Percentiles rank a stretch among this genome's conserved stretches.
These are phyloP conservation scores for Alethe castanea DNA, from an alignment of 2,113 vertebrate species.

Conservation along the genomic window DNA sequence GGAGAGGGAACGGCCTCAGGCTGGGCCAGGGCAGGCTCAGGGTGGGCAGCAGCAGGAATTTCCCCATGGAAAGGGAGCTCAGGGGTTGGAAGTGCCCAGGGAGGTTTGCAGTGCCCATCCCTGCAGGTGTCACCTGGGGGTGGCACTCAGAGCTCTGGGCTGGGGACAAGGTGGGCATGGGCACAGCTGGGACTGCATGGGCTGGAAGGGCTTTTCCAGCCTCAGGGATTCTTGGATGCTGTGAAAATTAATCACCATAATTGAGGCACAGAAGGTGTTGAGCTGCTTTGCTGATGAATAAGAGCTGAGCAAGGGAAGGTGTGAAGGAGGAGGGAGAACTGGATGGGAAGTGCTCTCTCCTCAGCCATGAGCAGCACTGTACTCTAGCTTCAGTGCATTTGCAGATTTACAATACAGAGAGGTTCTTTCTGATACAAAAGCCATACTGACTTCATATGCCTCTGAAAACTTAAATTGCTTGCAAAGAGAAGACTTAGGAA, in stretches of 20 bases:
- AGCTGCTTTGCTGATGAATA: neutral
- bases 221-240: neutral
- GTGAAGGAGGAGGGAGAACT: neutral
- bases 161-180: neutral
- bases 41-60: accelerated
- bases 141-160: neutral
- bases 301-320: neutral
- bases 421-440: neutral
- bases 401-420: neutral
- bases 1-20: accelerated
- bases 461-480: neutral
- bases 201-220: neutral
- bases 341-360: neutral
- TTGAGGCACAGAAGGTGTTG: neutral
- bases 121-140: neutral
- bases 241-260: neutral
- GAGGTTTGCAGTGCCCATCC: neutral
- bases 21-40: neutral
- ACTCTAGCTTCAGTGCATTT: neutral
- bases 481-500: neutral
- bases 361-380: neutral
- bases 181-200: accelerated
- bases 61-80: neutral
- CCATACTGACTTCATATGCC: neutral
- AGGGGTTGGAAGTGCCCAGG: neutral